phyloP scores from a whole-genome alignment of 2,113 vertebrate species.

The Gavia stellata region DNA sequence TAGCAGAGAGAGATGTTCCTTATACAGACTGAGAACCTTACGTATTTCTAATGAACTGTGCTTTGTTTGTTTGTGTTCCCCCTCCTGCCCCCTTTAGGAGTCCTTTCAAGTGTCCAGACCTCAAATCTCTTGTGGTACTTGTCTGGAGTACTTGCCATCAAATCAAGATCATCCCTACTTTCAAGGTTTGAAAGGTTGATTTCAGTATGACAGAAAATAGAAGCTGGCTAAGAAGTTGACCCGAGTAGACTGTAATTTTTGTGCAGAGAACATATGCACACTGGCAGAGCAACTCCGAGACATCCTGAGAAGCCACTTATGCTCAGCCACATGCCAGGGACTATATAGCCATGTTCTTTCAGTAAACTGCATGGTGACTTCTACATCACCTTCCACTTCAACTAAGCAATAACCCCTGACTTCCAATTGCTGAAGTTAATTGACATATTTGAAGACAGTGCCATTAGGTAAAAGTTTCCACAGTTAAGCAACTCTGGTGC shows the following conservation, averaged over 20 bases:
- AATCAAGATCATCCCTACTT: neutral
- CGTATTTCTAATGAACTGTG: neutral
- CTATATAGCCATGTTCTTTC: neutral
- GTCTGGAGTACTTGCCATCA: neutral
- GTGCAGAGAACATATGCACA: neutral
- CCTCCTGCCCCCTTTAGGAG: no score
- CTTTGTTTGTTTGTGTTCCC: neutral
- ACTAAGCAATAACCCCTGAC: rapidly evolving
- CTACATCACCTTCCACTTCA: neutral
- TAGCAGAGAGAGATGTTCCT: neutral
- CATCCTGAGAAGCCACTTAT: neutral
- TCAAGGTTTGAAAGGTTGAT: neutral
- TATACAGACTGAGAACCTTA: neutral
- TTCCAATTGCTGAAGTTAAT: neutral
- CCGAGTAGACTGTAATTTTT: neutral
- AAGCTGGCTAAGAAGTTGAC: neutral
- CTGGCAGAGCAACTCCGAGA: neutral
- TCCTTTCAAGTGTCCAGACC: neutral
- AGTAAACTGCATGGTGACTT: rapidly evolving
- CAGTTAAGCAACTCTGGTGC: neutral
- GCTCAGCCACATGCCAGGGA: neutral
- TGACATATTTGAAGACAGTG: neutral
- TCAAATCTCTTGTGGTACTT: neutral
- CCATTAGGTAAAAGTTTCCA: neutral
- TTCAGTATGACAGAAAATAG: neutral